A percentile compares a stretch with the other conserved stretches of the same genome.
Conservation (phyloP, 2,113 vertebrate genomes). For the Tachysurus vachellii region DNA sequence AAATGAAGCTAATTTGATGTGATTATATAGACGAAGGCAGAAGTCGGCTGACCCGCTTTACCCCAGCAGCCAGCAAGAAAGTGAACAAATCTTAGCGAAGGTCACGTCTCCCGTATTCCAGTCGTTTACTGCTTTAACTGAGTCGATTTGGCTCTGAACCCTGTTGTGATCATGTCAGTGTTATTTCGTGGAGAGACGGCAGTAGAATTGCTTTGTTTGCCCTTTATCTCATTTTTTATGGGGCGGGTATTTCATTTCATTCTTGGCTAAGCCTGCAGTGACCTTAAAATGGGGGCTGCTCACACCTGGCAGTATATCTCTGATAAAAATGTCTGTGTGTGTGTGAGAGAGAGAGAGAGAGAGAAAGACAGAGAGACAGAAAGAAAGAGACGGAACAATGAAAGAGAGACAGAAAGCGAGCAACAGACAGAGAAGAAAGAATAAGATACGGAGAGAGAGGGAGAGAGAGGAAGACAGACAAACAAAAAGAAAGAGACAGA, state of each 20-base stretch:
- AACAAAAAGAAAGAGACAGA: background rate
- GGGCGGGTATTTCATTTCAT: conserved; percentile 52
- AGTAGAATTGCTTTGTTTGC: conserved; percentile 50
- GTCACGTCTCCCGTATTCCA: conserved; percentile 18
- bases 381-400: too few relatives aligned
- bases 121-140: background rate
- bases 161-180: conserved; percentile 25
- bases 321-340: conserved; percentile 36
- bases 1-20: background rate
- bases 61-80: background rate
- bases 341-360: background rate
- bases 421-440: too few relatives aligned
- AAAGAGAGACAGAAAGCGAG: too few relatives aligned
- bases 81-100: conserved; percentile 20
- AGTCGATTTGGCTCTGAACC: conserved; percentile 7
- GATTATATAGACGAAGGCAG: background rate
- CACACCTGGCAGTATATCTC: conserved; percentile 31
- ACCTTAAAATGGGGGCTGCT: conserved; percentile 52
- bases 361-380: too few relatives aligned
- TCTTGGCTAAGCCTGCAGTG: conserved; percentile 50
- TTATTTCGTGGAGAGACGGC: conserved; percentile 33
- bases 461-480: background rate
- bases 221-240: conserved; percentile 43
- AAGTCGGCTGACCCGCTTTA: background rate
- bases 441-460: background rate